These are phyloP conservation scores for Dynastes hyllus DNA, from an alignment of 2,888 invertebrate genomes.

Conservation along the genomic window DNA sequence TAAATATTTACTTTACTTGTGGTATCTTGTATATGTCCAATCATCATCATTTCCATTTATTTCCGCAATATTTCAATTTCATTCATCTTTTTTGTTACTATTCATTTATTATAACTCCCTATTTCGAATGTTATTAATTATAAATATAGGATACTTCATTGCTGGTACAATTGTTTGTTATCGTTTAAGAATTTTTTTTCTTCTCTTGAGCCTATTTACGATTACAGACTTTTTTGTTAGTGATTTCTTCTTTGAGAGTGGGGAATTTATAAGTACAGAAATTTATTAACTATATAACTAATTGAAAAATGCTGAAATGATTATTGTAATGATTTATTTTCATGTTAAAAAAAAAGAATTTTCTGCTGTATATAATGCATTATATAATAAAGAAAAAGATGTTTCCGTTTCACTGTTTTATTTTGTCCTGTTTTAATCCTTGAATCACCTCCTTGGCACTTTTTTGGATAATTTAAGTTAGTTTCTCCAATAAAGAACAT, in stretches of 20 bases:
- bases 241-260: constrained; percentile 41
- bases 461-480: too few species aligned
- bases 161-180: constrained; percentile 28
- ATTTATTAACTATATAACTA: constrained; percentile 30
- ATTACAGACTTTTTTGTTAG: constrained; percentile 21
- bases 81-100: constrained; percentile 25
- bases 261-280: constrained; percentile 43
- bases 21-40: constrained; percentile 14
- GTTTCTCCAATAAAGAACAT: too few species aligned
- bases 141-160: not conserved
- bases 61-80: not conserved
- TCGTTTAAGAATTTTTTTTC: constrained; percentile 11
- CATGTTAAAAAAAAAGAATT: constrained; percentile 48
- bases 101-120: not conserved
- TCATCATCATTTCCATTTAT: constrained; percentile 1
- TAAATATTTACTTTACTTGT: constrained; percentile 34
- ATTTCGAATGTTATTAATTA: not conserved
- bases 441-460: not conserved
- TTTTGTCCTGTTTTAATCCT: not conserved
- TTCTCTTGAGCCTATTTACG: constrained; percentile 17
- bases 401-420: constrained; percentile 45
- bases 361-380: constrained; percentile 56
- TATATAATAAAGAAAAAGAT: constrained; percentile 54
- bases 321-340: constrained; percentile 50
- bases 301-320: constrained; percentile 32